Evolutionary conservation across 2,888 invertebrate genomes (phyloP).

Genomic region (Theodoxus fluviatilis): DNA sequence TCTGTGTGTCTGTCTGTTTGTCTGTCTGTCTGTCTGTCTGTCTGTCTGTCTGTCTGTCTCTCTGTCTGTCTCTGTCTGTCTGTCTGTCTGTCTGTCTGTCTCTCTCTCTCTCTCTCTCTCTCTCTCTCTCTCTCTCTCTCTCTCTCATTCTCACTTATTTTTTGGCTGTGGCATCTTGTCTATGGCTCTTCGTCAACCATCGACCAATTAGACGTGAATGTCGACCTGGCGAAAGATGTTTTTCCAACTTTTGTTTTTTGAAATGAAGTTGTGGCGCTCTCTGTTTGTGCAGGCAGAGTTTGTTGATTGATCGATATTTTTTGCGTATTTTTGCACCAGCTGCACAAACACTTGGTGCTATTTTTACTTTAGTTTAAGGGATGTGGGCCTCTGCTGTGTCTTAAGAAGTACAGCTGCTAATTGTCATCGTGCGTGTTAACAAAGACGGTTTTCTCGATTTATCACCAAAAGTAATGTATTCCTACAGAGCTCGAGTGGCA

Average conservation of each 20-base stretch:
- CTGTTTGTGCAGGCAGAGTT: no score
- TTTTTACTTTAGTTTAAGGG: no score
- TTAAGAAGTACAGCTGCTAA: no score
- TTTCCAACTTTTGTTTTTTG: background rate
- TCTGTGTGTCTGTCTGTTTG: background rate
- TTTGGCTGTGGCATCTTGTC: background rate
- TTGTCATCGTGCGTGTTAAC: no score
- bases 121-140: background rate
- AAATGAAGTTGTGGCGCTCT: background rate
- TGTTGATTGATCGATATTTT: background rate
- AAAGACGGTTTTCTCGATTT: no score
- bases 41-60: background rate
- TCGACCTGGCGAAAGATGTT: no score
- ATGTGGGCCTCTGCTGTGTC: no score
- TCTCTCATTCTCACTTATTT: background rate
- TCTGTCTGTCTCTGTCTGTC: background rate
- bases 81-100: slow-evolving; percentile 1
- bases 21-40: background rate
- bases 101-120: background rate
- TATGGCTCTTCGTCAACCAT: background rate
- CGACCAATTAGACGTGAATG: no score
- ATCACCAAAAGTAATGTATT: background rate
- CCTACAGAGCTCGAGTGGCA: background rate
- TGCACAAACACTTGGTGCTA: no score
- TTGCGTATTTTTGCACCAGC: no score